Evolutionary conservation across 2,888 invertebrate genomes (phyloP), one percentile per base, ranked within the genome.

Genomic region (Invenusta paracnida): DNA sequence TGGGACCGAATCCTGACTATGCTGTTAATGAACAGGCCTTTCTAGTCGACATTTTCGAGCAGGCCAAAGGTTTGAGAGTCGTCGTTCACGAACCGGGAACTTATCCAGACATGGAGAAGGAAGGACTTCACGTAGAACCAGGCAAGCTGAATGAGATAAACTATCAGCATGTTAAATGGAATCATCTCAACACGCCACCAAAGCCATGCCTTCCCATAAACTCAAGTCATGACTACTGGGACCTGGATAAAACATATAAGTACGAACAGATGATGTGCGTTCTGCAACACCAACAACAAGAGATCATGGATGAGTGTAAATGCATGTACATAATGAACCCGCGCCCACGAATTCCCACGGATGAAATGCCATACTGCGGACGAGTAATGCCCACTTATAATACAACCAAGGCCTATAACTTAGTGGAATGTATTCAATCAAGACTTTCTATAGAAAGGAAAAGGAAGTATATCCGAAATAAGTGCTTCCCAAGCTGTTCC

Each of bases 121-220:
- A 67, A 29, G 87, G 87, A 17, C n/a, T 83, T 29, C 85, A 87
- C 29, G 82, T 87, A 17, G 87, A 87, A 84, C 86, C 87, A 0
- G 87, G 87, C 1, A 87, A 87, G 29, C 29, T 87, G 29, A 87
- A 82, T 83, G 87, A 87, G 67, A 86, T 87, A 28, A 84, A 29
- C 27, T 87, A 87, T 81, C 31, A 83, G 79, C 81, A 48, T 25
- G 67, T 66, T 48, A 11, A 67, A 17, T 84, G 87, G 86, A n/a
- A 87, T 27, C 82, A 31, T 1, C 29, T 79, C 25, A 67, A 87
- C 30, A 87, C 87, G 2, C 87, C 87, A 17, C 5, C 5, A 11
- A 17, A 5, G 48, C 48, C 48, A 5, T 48, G 48, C 48, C 5
- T 48, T 17, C 5, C 48, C 5, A 48, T 48, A 5, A 48, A 48